phyloP scores from a whole-genome alignment of 2,888 invertebrate species.

The Sinodicranocentrus sp. region DNA sequence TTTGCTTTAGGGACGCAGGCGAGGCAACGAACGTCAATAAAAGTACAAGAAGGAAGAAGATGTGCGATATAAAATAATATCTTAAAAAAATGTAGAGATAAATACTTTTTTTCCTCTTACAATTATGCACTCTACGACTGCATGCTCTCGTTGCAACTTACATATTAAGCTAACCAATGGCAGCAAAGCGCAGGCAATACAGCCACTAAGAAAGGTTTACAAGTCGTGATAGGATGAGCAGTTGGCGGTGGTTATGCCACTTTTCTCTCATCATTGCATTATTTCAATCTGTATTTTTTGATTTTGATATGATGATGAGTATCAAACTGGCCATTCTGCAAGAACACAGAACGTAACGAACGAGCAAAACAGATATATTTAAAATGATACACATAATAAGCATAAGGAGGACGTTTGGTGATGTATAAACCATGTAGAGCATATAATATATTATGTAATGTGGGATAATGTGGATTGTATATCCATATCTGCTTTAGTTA shows the following conservation, averaged over 20 bases:
- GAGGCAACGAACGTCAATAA: not conserved
- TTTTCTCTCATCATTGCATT: not conserved
- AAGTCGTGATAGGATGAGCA: conserved; percentile 2
- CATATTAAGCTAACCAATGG: not conserved
- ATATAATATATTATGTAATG: not conserved
- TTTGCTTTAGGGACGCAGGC: too few species aligned
- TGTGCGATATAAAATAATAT: not conserved
- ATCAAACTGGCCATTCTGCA: conserved; percentile 1
- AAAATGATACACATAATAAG: not conserved
- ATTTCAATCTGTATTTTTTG: not conserved
- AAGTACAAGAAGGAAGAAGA: not conserved
- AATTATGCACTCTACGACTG: not conserved
- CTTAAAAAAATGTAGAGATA: not conserved
- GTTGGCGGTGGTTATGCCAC: conserved; percentile 7
- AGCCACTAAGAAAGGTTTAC: not conserved
- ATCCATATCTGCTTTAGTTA: not conserved
- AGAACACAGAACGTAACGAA: conserved; percentile 4
- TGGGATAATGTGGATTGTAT: not conserved
- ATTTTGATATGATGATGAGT: conserved; percentile 7
- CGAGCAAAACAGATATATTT: not conserved
- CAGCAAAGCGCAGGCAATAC: not conserved
- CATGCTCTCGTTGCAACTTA: not conserved
- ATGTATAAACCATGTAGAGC: conserved; percentile 8
- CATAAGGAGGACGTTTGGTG: not conserved
- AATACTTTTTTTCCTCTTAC: not conserved